Evolutionary conservation across 2,113 vertebrate genomes (phyloP).

Genomic region (Struthio camelus): DNA sequence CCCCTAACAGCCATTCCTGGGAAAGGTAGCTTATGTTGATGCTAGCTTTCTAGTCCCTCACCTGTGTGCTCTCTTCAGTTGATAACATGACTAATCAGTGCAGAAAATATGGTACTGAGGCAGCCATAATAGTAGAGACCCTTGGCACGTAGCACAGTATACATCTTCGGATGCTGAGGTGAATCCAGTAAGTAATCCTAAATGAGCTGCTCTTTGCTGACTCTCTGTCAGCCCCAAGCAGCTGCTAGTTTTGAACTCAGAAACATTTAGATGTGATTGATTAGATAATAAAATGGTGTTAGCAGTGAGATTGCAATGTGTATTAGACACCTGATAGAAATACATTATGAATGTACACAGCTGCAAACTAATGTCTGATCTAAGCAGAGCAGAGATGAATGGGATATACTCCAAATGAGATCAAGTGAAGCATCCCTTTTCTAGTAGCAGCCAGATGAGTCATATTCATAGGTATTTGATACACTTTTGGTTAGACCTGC

Average conservation of each 20-base stretch:
- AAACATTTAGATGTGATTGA: conserved; percentile 25
- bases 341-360: background rate
- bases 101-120: background rate
- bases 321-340: conserved; percentile 26
- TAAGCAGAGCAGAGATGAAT: background rate
- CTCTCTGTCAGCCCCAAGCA: background rate
- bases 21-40: conserved; percentile 11
- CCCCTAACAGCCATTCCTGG: background rate
- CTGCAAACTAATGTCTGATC: background rate
- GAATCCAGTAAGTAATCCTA: background rate
- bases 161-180: background rate
- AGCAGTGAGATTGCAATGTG: conserved; percentile 2
- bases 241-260: conserved; percentile 12
- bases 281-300: conserved; percentile 8
- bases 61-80: background rate
- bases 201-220: background rate
- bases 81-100: background rate
- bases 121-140: background rate
- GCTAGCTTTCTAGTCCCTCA: background rate
- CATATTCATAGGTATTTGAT: background rate
- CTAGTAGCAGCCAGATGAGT: background rate
- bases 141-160: background rate
- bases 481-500: background rate
- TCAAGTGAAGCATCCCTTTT: background rate
- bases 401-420: background rate